Conservation (phyloP, 2,888 invertebrate genomes). For the Cloeon dipterum region DNA sequence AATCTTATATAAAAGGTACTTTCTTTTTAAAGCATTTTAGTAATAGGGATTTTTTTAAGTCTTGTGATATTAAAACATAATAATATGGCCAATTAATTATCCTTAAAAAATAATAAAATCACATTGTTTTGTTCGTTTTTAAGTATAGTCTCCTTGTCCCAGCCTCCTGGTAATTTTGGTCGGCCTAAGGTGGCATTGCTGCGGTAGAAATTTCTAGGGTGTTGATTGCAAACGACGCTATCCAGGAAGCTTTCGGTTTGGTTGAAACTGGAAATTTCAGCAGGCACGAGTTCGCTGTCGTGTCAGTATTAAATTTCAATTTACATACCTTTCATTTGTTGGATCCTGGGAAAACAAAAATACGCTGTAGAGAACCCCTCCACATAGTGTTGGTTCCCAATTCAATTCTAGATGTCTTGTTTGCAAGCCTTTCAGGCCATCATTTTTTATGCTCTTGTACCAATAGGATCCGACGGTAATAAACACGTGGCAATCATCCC, state of each 20-base stretch:
- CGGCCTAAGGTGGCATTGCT: conserved; percentile 18
- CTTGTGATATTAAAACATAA: too few relatives aligned
- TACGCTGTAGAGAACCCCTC: not conserved
- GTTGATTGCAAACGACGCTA: too few relatives aligned
- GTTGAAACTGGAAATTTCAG: too few relatives aligned
- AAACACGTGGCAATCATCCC: not conserved
- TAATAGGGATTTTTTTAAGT: too few relatives aligned
- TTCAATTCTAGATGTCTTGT: not conserved
- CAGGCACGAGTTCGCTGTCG: not conserved
- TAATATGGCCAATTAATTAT: too few relatives aligned
- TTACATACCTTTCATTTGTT: too few relatives aligned
- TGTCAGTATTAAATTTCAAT: too few relatives aligned
- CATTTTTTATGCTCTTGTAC: not conserved
- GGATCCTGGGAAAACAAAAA: not conserved
- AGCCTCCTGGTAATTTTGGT: conserved; percentile 15
- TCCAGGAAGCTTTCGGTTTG: too few relatives aligned
- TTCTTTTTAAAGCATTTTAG: too few relatives aligned
- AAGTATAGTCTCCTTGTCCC: conserved; percentile 11
- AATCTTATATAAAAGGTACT: too few relatives aligned
- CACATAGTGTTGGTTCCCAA: not conserved
- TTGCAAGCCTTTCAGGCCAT: not conserved
- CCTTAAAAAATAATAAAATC: too few relatives aligned
- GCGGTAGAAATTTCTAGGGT: conserved; percentile 16
- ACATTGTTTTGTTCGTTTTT: too few relatives aligned
- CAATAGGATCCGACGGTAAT: not conserved